Evolutionary conservation across 1,140 invertebrate species (phyloP), one percentile per base, ranked within the genome.

Genomic region (Hycleus phaleratus): DNA sequence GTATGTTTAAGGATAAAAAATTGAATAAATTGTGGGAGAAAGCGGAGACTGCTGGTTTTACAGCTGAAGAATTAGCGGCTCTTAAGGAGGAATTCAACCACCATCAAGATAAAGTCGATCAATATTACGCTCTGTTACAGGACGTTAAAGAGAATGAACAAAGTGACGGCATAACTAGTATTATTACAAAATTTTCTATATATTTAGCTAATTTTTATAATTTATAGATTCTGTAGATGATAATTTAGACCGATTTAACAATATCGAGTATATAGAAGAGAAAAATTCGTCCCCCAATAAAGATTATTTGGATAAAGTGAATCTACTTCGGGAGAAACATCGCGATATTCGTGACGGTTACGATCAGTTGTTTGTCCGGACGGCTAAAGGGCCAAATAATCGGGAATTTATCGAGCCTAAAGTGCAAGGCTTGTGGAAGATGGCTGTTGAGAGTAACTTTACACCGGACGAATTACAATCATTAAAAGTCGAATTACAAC

Each of bases 71-170:
- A 75, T 67, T 97, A 12, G 75, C 86, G 61, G 82, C 87, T 9
- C 74, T 97, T 5, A 91, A 88, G 68, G 87, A 95, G 74, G 93
- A 96, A 74, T 96, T 97, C 69, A 74, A 75, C 46, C 92, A 95
- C 74, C 91, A 96, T 71, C 91, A 97, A 74, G 87, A 95, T 60
- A 95, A 95, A 76, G 82, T 97, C 18, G 87, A 95, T 72, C 85
- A 95, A 66, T 95, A 93, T 69, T 88, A 91, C 75, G 82, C 84
- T 45, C 64, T 96, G 18, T 75, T 93, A 10, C 81, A 84, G 66
- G 83, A 90, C 62, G 76, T 88, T 12, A 82, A 85, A 59, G 72
- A 71, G 32, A 71, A 73, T 39, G 79, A 84, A 61, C 71, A 75
- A 38, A 70, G 70, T 47, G 77, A 85, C 64, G 71, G 74, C 88